A percentile compares a stretch with the other conserved stretches of the same genome.
Evolutionary conservation across 2,113 vertebrate genomes (phyloP).

Genomic region (Malurus elegans): DNA sequence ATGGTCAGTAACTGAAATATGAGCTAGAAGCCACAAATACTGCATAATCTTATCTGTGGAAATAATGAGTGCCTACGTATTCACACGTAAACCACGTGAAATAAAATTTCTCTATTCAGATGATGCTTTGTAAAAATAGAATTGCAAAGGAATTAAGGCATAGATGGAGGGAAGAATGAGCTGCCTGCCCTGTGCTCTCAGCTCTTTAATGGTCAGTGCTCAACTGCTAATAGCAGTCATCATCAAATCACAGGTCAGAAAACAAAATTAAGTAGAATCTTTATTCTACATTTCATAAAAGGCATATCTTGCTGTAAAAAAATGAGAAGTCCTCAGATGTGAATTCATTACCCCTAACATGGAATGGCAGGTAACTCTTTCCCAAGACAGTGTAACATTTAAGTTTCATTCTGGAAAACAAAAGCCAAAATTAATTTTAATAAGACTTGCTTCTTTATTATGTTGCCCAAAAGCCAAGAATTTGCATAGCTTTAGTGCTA

Average conservation of each 20-base stretch:
- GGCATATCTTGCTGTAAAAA: not conserved
- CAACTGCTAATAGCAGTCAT: fast-evolving
- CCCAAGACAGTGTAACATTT: not conserved
- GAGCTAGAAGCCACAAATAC: not conserved
- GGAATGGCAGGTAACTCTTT: not conserved
- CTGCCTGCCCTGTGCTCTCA: not conserved
- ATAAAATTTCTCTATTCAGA: not conserved
- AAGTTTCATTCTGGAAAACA: not conserved
- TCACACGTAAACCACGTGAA: not conserved
- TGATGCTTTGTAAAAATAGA: not conserved
- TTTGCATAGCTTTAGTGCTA: constrained; percentile 47
- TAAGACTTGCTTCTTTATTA: constrained; percentile 3
- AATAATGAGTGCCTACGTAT: not conserved
- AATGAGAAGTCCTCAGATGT: not conserved
- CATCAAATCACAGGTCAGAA: not conserved
- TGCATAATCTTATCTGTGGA: not conserved
- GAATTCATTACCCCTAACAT: not conserved
- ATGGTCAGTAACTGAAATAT: not conserved
- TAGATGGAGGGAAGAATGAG: not conserved
- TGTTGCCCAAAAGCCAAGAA: constrained; percentile 39
- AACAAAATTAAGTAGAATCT: not conserved
- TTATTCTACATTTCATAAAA: not conserved
- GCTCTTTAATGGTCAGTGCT: not conserved
- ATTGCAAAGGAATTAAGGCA: not conserved
- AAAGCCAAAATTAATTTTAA: not conserved